Evolutionary conservation across 2,113 vertebrate species (phyloP).

Genomic region (Gymnarchus niloticus): DNA sequence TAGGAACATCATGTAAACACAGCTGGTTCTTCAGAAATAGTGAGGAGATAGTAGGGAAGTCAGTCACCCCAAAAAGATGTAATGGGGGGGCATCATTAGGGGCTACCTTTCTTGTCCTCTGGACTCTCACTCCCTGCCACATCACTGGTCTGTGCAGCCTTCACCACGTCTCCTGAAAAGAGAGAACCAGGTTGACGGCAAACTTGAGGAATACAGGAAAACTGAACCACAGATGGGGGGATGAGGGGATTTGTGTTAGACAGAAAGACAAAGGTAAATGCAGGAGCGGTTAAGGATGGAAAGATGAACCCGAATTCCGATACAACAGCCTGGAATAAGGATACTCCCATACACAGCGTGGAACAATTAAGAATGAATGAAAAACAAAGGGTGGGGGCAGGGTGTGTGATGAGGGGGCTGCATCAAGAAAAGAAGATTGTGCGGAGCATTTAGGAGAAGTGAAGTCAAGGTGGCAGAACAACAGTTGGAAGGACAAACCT

Average conservation of each 20-base stretch:
- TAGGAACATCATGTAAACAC: background rate
- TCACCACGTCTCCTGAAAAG: conserved; percentile 57
- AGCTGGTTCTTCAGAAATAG: background rate
- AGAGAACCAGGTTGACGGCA: background rate
- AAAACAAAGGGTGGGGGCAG: background rate
- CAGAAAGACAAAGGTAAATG: background rate
- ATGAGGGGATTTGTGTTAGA: background rate
- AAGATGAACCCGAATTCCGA: background rate
- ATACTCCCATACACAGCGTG: background rate
- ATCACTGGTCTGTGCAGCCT: conserved; percentile 52
- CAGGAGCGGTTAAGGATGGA: background rate
- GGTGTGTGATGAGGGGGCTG: background rate
- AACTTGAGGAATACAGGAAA: background rate
- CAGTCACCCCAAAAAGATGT: background rate
- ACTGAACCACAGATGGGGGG: background rate
- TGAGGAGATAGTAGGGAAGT: background rate
- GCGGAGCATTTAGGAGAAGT: background rate
- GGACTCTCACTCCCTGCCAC: conserved; percentile 48
- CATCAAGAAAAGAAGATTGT: background rate
- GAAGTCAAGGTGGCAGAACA: background rate
- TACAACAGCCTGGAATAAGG: background rate
- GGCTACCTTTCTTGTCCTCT: conserved; percentile 69
- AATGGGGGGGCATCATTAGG: background rate
- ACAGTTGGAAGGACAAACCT: conserved; percentile 71
- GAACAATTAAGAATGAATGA: background rate